Base-by-base conservation (phyloP, 2,888 invertebrate genomes). In the Conchocele bisecta region DNA sequence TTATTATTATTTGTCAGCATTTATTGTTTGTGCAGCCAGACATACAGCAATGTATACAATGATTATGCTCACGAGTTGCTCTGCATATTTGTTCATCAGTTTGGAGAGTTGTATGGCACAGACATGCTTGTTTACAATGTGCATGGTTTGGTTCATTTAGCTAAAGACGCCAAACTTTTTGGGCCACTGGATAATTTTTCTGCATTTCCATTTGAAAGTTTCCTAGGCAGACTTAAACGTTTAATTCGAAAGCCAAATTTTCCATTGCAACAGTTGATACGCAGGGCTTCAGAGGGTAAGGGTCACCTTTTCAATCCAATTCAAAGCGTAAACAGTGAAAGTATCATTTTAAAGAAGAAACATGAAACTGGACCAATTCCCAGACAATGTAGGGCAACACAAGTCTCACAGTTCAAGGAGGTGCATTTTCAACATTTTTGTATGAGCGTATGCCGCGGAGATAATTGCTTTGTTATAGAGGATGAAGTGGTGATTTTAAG, bases 121-220 rank as follows among this genome's bases (percentile, higher is more conserved):
- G 81, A 88, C 46, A 76, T 76, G 58, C 69, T 89, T 15, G 80
- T 83, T 6, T 70, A 89, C 67, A 91, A 91, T 81, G 76, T 90
- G 6, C 91, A 91, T 76, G 81, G 83, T 50, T 66, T 91, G 17
- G 64, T 83, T 26, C 91, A 91, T 78, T 50, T 91, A 33, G 81
- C 87, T 17, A 82, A 84, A 61, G 90, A 91, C 71, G 86, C 84
- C 5, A 35, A 54, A 60, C 81, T 63, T 35, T 88, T 82, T 76
- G 90, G 90, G 15, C 44, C 54, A 24, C 74, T 90, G 20, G 83
- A 86, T 54, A 71, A 75, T 28, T 87, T 88, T 63, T 87, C 81
- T 50, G 77, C 88, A 11, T 90, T 90, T 79, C 80, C 83, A 6
- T 91, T 87, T 83, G 89, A 91, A 76, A 89, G 84, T 56, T 79